Evolutionary conservation across 2,888 invertebrate genomes (phyloP), one percentile per base, ranked within the genome.

Genomic region (Limulus polyphemus): DNA sequence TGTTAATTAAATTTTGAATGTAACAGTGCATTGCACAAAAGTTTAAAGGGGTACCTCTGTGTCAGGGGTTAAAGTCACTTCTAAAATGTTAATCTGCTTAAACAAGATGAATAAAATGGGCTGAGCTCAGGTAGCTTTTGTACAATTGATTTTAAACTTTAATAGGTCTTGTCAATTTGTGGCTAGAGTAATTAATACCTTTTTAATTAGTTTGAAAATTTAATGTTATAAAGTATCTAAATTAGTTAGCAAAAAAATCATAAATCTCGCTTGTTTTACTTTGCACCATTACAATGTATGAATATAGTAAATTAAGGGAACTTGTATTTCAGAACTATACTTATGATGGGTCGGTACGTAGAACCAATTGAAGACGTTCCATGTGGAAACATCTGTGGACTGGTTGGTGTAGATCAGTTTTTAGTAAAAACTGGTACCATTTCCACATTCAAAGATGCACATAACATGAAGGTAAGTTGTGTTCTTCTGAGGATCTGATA

Each of bases 271-370:
- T 51, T 11, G 17, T 56, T n/a, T n/a, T n/a, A n/a, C 32, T 32
- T 32, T 32, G 32, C 7, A 32, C 7, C 32, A 32, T 51, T 51
- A n/a, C 51, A 51, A 14, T 10, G 10, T 48, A 10, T 46, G 9
- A 1, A 11, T 57, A 1, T 56, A 16, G 14, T 16, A 55, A 55
- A 55, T 1, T 55, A 47, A 4, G 13, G 16, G n/a, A 54, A 49
- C 48, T 46, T 54, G 59, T 59, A 57, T 64, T 68, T 56, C 67
- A 79, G 97, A 80, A 99, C 99, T 65, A 95, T 99, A 77, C 84
- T 99, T 74, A 99, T 99, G 99, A 99, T 99, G 99, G 99, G 99
- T 70, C 90, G 99, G 81, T 97, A 97, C 75, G 91, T 91, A 65
- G 99, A 99, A 80, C 94, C 99, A 69, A 99, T 99, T 74, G 98